Evolutionary conservation across 2,888 invertebrate genomes (phyloP), one percentile per base, ranked within the genome.

Genomic region (Mythimna ferrago): DNA sequence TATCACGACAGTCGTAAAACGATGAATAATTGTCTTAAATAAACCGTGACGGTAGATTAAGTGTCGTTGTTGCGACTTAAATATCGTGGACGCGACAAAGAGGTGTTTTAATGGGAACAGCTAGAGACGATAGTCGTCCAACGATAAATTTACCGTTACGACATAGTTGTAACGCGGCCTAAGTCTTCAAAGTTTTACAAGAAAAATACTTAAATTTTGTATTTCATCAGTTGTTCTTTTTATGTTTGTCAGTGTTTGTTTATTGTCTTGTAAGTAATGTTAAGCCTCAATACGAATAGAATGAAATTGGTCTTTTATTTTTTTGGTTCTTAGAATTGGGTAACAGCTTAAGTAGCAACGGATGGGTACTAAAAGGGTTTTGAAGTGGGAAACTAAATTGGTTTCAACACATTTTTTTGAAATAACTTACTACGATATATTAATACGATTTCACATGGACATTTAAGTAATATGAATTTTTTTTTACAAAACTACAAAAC

Each of bases 131-230:
- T 2, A 32, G 32, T 32, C 32, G 32, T 32, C 32, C 3, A 2
- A 32, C 32, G 32, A 7, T 38, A 38, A 26, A 26, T 26, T 26
- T 1, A 1, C 26, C 26, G 26, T 26, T 26, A 26, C 26, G 26
- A 26, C 26, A 26, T 26, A 26, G 26, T 26, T 1, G 26, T 1
- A 26, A 26, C 26, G 26, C 26, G 26, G 26, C 26, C 26, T 26
- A 26, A 38, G 78, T 58, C 64, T 72, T 72, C 48, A 63, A 44
- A 21, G 53, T 79, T 80, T 76, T 44, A 64, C 65, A 70, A 67
- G 44, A 74, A 78, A 76, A 75, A 82, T 73, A 82, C 58, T 66
- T 26, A 56, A 26, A 56, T 70, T 51, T 73, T 64, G 38, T 75
- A 68, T 76, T 73, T 78, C 62, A 68, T 81, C 66, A 64, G 41